Evolutionary conservation across 1,140 invertebrate genomes (phyloP), one percentile per base, ranked within the genome.

Genomic region (Apocrypta bakeri): DNA sequence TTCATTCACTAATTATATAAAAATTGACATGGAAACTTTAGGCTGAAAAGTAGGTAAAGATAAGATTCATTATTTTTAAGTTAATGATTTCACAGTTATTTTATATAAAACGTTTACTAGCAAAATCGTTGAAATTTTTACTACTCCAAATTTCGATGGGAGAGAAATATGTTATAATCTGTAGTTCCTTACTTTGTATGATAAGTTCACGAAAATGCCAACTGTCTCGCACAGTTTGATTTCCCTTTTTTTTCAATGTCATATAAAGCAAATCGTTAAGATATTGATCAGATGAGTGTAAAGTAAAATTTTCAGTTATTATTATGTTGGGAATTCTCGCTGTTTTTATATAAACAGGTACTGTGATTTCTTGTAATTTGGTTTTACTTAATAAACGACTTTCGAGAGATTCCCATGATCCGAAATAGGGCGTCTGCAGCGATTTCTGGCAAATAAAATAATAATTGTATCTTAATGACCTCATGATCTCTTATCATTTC

Each of bases 341-440:
- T 25, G 71, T 68, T 33, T 81, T 84, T 14, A 91, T 84, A n/a
- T 66, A 66, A 0, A 75, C 71, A 27, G 33, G 24, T 42, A 84
- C 81, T 14, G 8, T 11, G 69, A 91, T 90, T 56, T 81, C 69
- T 83, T 91, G 89, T 0, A 40, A 2, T 71, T 83, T 87, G 3
- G 88, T 87, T 87, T 88, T 89, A 42, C 87, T 90, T 48, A 91
- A 83, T 74, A 91, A 48, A 66, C 80, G 84, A 63, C 40, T 33
- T 8, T 79, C 83, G 12, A 89, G 61, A 12, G 83, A 66, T 37
- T n/a, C 61, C 89, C 88, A 91, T 24, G 86, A 61, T 25, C 87
- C 86, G 71, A 82, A 84, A 29, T 79, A 33, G 9, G 86, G 87
- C 12, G 85, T 83, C 27, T 84, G 80, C 7, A 88, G 27, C 7